Conservation (phyloP, 1,140 invertebrate genomes). For the Thereuonema tuberculata region DNA sequence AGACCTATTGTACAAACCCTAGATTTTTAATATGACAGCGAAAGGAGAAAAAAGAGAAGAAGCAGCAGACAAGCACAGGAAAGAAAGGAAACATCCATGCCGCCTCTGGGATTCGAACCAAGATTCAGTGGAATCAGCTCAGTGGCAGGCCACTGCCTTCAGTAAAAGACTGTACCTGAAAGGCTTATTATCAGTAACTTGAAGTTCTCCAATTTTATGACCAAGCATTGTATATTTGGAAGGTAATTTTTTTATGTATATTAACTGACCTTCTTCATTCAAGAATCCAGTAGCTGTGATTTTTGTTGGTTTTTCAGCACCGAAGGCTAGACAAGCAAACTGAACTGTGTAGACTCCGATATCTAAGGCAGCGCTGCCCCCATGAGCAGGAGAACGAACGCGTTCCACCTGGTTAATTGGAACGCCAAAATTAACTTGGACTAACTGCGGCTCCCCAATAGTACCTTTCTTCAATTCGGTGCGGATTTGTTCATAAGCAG, state of each 20-base stretch:
- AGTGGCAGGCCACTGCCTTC: no score
- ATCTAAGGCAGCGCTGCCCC: slow-evolving; percentile 66
- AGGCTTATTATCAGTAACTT: no score
- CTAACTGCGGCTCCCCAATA: slow-evolving; percentile 1
- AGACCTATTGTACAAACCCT: no score
- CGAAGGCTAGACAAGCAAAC: slow-evolving; percentile 52
- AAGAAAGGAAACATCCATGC: no score
- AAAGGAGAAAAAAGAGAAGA: no score
- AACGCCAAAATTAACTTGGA: slow-evolving; percentile 1
- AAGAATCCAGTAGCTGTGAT: slow-evolving; percentile 19
- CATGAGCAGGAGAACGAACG: slow-evolving; percentile 31
- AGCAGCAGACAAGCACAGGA: no score
- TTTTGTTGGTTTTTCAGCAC: slow-evolving; percentile 44
- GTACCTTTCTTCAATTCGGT: slow-evolving; percentile 3
- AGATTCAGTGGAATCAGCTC: no score
- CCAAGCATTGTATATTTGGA: neutral
- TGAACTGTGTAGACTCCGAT: slow-evolving; percentile 71
- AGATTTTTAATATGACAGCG: no score
- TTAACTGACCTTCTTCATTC: neutral
- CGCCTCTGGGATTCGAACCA: no score
- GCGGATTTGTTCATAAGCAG: neutral
- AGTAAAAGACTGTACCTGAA: no score
- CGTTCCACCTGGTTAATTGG: neutral
- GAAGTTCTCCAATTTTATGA: no score
- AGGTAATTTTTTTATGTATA: neutral